Evolutionary conservation across 2,797 vertebrate genomes (phyloP).

Genomic region (Kryptolebias ocellatus): DNA sequence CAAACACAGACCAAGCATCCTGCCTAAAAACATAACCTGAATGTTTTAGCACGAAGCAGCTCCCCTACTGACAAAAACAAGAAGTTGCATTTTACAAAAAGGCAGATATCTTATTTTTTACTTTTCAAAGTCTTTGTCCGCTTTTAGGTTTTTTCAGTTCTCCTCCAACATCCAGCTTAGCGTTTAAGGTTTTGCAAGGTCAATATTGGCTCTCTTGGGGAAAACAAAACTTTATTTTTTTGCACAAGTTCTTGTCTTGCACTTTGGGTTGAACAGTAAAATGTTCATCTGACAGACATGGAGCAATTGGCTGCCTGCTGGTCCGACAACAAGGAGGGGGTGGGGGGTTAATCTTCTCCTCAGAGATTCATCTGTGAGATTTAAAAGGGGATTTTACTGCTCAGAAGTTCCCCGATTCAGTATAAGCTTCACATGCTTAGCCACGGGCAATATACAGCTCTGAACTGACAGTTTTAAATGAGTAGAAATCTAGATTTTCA

Average conservation of each 20-base stretch:
- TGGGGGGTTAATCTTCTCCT: constrained; percentile 50
- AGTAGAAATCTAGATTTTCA: constrained; percentile 16
- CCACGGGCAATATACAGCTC: background rate
- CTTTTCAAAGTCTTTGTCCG: background rate
- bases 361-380: constrained; percentile 58
- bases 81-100: constrained; percentile 14
- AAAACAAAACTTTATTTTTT: constrained; percentile 4
- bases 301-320: constrained; percentile 54
- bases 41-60: constrained; percentile 32
- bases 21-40: constrained; percentile 45
- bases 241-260: background rate
- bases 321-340: constrained; percentile 51
- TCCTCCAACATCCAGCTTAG: constrained; percentile 19
- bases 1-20: constrained; percentile 44
- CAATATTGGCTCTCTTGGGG: constrained; percentile 14
- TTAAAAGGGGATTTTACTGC: constrained; percentile 61
- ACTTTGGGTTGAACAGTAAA: constrained; percentile 32
- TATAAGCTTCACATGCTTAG: constrained; percentile 37
- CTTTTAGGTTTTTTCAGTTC: constrained; percentile 5
- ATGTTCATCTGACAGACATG: constrained; percentile 60
- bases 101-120: background rate
- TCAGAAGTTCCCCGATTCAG: constrained; percentile 57
- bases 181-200: constrained; percentile 19
- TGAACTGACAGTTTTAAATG: background rate
- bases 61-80: constrained; percentile 57